These are phyloP conservation scores for Thrips palmi DNA, from an alignment of 1,140 invertebrate species.

Conservation along the genomic window DNA sequence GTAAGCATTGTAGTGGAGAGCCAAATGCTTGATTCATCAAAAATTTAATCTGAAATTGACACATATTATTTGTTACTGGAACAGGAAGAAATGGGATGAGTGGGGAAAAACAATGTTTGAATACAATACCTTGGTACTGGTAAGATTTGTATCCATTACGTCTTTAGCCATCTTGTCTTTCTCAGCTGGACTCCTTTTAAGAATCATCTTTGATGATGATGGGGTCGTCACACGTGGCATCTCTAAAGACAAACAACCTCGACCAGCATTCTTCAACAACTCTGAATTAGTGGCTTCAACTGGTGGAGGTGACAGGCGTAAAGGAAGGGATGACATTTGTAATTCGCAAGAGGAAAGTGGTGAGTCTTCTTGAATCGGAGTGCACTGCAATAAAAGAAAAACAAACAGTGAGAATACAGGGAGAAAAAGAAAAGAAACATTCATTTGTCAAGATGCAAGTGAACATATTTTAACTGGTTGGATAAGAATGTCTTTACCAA, in stretches of 20 bases:
- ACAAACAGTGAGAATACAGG: background rate
- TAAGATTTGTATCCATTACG: constrained; percentile 6
- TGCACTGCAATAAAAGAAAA: constrained; percentile 7
- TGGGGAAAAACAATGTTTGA: constrained; percentile 8
- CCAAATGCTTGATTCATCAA: constrained; percentile 16
- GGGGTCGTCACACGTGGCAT: too few relatives aligned
- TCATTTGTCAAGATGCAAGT: background rate
- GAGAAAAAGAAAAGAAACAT: background rate
- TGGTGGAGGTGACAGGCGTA: too few relatives aligned
- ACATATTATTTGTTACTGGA: too few relatives aligned
- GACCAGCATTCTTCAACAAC: too few relatives aligned
- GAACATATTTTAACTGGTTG: background rate
- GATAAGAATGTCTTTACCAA: constrained; percentile 3
- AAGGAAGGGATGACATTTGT: too few relatives aligned
- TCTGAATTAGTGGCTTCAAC: too few relatives aligned
- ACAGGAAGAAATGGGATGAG: constrained; percentile 1
- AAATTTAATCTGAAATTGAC: constrained; percentile 14
- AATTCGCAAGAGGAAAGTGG: too few relatives aligned
- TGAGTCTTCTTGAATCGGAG: constrained; percentile 9
- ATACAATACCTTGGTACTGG: constrained; percentile 3
- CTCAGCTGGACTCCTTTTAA: background rate
- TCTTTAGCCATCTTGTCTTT: background rate
- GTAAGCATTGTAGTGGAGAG: constrained; percentile 8
- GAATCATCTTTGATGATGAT: constrained; percentile 7
- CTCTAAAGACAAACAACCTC: too few relatives aligned